Base-by-base conservation (phyloP, 2,888 invertebrate genomes). In the Timema podura region DNA sequence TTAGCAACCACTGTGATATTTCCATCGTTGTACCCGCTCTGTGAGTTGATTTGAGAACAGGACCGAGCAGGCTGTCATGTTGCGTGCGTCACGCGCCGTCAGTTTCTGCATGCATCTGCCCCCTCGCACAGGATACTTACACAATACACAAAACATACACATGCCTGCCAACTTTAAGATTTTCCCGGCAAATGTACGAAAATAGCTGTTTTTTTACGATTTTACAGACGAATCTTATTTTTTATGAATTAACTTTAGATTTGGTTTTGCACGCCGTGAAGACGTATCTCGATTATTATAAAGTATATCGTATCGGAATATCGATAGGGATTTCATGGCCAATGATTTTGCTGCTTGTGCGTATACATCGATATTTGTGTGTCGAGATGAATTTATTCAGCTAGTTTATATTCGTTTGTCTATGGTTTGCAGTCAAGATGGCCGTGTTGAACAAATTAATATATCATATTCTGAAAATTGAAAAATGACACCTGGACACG, bases 181-280 rank as follows among this genome's bases (percentile, higher is more conserved):
- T 68, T 68, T 8, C 16, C 54, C 54, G 6, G 54, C 1, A 54
- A 54, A 45, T 59, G 16, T 5, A 30, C 47, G 7, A 51, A 57
- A 70, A 10, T 51, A 54, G 48, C 54, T 48, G 13, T 7, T 11
- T 70, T 70, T 51, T 59, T 10, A 47, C 15, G 30, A 47, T 44
- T 70, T 13, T 47, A 54, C n/a, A 1, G 54, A 11, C 46, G 30
- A 48, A 13, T 13, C 5, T 47, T 0, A 54, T 15, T 59, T 30
- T 30, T 73, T 54, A 15, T 6, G n/a, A n/a, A 54, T 15, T n/a
- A 15, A 54, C 54, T 54, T 11, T 1, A 16, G 16, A 54, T 54
- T 15, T 54, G 5, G n/a, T 15, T 10, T 54, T n/a, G 16, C n/a
- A 54, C n/a, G 9, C n/a, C 30, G 30, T 30, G 30, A 30, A 30